These are phyloP conservation scores for Mellilla xanthometata DNA, from an alignment of 2,888 invertebrate genomes.

Conservation along the genomic window DNA sequence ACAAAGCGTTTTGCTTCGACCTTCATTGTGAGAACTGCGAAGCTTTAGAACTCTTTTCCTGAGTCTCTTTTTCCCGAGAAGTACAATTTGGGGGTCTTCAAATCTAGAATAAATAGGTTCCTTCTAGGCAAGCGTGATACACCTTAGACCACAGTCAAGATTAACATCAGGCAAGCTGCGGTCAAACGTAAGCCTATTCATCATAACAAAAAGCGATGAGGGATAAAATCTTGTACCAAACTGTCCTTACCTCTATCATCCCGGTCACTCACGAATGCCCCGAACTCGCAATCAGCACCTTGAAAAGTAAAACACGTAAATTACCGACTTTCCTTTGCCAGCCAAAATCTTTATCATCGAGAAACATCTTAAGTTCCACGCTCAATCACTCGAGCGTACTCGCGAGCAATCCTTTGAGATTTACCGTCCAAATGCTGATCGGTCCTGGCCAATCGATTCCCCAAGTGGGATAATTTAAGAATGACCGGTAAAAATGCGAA, in stretches of 20 bases:
- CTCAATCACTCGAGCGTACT: slow-evolving; percentile 46
- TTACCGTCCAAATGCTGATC: slow-evolving; percentile 72
- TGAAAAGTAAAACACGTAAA: slow-evolving; percentile 26
- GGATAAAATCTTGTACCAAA: too few relatives aligned
- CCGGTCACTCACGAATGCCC: slow-evolving; percentile 33
- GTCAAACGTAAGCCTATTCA: too few relatives aligned
- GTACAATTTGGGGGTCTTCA: too few relatives aligned
- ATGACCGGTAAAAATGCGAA: slow-evolving; percentile 54
- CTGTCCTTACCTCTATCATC: slow-evolving; percentile 56
- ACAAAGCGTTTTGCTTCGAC: too few relatives aligned
- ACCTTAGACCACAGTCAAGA: too few relatives aligned
- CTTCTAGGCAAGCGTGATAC: too few relatives aligned
- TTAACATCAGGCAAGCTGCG: too few relatives aligned
- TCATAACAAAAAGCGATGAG: too few relatives aligned
- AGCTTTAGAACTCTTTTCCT: too few relatives aligned
- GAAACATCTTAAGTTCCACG: slow-evolving; percentile 32
- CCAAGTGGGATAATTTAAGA: slow-evolving; percentile 67
- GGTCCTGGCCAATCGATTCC: slow-evolving; percentile 64
- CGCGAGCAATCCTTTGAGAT: slow-evolving; percentile 61
- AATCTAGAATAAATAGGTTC: too few relatives aligned
- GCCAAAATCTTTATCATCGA: slow-evolving; percentile 43
- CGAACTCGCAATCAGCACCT: slow-evolving; percentile 34
- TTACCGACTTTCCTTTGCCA: slow-evolving; percentile 15
- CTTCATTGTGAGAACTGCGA: too few relatives aligned
- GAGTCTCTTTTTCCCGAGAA: too few relatives aligned